Evolutionary conservation across 2,888 invertebrate species (phyloP).

Genomic region (Venustoraphidia nigricollis): DNA sequence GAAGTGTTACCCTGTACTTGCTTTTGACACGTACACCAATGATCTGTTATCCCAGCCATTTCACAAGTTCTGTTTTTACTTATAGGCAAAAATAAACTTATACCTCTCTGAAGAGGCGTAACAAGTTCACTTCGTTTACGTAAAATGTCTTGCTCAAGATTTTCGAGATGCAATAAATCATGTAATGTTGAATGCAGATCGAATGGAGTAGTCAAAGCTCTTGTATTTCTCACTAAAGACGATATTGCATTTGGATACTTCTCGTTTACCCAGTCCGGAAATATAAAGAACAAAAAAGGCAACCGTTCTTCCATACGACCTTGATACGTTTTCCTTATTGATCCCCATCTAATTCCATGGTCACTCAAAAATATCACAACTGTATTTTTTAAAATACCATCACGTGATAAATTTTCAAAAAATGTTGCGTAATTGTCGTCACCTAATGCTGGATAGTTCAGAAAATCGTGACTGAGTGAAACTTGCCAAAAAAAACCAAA

Average conservation of each 20-base stretch:
- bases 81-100: slow-evolving; percentile 64
- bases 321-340: slow-evolving; percentile 68
- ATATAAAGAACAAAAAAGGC: slow-evolving; percentile 57
- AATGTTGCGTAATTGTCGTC: slow-evolving; percentile 48
- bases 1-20: slow-evolving; percentile 37
- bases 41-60: slow-evolving; percentile 59
- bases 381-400: slow-evolving; percentile 46
- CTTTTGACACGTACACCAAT: slow-evolving; percentile 80
- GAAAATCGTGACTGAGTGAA: slow-evolving; percentile 68
- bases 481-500: slow-evolving; percentile 79
- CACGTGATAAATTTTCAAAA: slow-evolving; percentile 34
- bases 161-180: slow-evolving; percentile 43
- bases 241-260: slow-evolving; percentile 42
- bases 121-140: slow-evolving; percentile 22
- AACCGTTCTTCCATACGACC: slow-evolving; percentile 77
- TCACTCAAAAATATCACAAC: slow-evolving; percentile 64
- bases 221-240: slow-evolving; percentile 49
- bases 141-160: slow-evolving; percentile 28
- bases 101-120: slow-evolving; percentile 35
- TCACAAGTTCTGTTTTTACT: slow-evolving; percentile 58
- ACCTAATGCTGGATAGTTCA: slow-evolving; percentile 61
- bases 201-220: slow-evolving; percentile 65
- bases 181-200: slow-evolving; percentile 68
- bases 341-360: slow-evolving; percentile 80
- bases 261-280: slow-evolving; percentile 56